Evolutionary conservation across 1,140 invertebrate genomes (phyloP).

Genomic region (Heliconius nattereri): DNA sequence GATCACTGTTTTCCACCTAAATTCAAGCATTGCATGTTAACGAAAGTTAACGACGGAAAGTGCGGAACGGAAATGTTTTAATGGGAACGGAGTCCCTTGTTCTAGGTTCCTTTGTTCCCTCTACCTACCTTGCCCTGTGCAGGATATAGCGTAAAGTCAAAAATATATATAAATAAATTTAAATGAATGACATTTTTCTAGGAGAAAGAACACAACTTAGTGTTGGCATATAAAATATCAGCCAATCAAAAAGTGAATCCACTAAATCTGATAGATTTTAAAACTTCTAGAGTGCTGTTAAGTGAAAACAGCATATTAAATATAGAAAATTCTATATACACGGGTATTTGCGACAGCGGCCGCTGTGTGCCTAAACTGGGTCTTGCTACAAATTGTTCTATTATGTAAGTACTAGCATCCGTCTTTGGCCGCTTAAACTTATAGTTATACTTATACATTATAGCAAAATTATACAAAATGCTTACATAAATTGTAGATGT

Average conservation of each 20-base stretch:
- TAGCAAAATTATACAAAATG: too few relatives aligned
- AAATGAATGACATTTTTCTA: neutral
- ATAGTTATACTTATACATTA: too few relatives aligned
- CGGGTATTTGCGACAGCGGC: slow-evolving; percentile 36
- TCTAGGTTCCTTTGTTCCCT: too few relatives aligned
- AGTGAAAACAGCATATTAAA: slow-evolving; percentile 39
- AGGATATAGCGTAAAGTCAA: too few relatives aligned
- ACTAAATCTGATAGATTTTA: slow-evolving; percentile 17
- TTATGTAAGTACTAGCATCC: slow-evolving; percentile 25
- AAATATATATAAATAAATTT: too few relatives aligned
- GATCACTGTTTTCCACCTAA: too few relatives aligned
- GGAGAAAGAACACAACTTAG: slow-evolving; percentile 13
- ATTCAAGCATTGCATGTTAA: too few relatives aligned
- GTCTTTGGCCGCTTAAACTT: neutral
- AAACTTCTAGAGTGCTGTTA: slow-evolving; percentile 30
- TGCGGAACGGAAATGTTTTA: too few relatives aligned
- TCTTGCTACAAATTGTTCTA: slow-evolving; percentile 16
- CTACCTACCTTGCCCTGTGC: too few relatives aligned
- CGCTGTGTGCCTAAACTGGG: slow-evolving; percentile 16
- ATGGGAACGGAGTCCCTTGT: too few relatives aligned
- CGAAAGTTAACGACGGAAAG: too few relatives aligned
- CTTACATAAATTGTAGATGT: too few relatives aligned
- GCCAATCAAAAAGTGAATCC: slow-evolving; percentile 29
- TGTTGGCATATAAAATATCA: slow-evolving; percentile 45
- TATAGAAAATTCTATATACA: slow-evolving; percentile 22